Conservation (phyloP, 1,140 invertebrate species). For the Drosophila sp. region DNA sequence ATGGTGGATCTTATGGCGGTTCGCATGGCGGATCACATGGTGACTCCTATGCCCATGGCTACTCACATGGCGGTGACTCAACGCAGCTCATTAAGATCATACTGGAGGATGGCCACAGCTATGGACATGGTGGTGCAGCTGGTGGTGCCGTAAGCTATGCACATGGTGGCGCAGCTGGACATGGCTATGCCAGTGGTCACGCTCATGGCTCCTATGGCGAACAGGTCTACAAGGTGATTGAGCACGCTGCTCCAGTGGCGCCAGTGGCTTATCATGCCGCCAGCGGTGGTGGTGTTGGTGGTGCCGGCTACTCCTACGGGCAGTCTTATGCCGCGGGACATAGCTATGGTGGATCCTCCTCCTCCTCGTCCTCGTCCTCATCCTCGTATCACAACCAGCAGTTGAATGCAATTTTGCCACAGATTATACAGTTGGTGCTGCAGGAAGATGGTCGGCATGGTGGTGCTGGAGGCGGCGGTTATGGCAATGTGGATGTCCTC, state of each 20-base stretch:
- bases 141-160: neutral
- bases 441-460: slow-evolving; percentile 60
- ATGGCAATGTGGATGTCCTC: slow-evolving; percentile 58
- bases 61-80: slow-evolving; percentile 46
- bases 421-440: slow-evolving; percentile 73
- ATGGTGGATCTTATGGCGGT: slow-evolving; percentile 20
- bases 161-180: slow-evolving; percentile 19
- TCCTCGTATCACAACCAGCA: slow-evolving; percentile 44
- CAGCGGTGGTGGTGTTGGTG: slow-evolving; percentile 17
- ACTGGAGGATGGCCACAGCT: slow-evolving; percentile 60
- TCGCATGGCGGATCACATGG: slow-evolving; percentile 4
- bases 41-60: slow-evolving; percentile 24
- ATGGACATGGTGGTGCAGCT: slow-evolving; percentile 47
- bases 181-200: slow-evolving; percentile 43
- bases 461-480: slow-evolving; percentile 43
- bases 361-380: slow-evolving; percentile 31
- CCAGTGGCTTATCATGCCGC: slow-evolving; percentile 54
- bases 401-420: slow-evolving; percentile 68
- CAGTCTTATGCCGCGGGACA: slow-evolving; percentile 65
- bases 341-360: slow-evolving; percentile 49
- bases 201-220: slow-evolving; percentile 41
- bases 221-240: slow-evolving; percentile 73
- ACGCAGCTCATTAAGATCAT: slow-evolving; percentile 74
- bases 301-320: slow-evolving; percentile 57
- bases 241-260: slow-evolving; percentile 50